Percentiles rank a stretch among this genome's conserved stretches.
Evolutionary conservation across 1,140 invertebrate species (phyloP).

Genomic region (Drosophila nigrodunni): DNA sequence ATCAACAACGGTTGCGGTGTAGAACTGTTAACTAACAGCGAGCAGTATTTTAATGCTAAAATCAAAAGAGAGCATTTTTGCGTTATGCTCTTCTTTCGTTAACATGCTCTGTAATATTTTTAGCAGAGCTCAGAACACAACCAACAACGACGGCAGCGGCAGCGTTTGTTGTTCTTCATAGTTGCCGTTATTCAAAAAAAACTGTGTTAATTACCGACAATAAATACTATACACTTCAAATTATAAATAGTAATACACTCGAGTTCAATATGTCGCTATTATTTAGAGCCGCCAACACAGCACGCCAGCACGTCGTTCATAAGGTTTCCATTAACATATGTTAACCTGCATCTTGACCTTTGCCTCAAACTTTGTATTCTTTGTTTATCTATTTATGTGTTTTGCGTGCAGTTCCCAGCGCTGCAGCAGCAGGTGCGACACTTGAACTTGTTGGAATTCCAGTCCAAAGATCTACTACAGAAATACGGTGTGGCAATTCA

Average conservation of each 20-base stretch:
- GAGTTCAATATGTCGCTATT: conserved; percentile 65
- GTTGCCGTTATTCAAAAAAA: conserved; percentile 52
- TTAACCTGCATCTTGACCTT: conserved; percentile 59
- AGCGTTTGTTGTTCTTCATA: conserved; percentile 50
- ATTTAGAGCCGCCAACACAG: conserved; percentile 48
- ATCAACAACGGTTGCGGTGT: no score
- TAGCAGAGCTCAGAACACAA: conserved; percentile 18
- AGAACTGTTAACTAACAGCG: no score
- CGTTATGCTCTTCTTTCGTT: not conserved
- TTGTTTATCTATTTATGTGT: conserved; percentile 50
- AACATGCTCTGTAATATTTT: conserved; percentile 1
- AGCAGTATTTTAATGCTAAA: no score
- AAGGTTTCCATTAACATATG: conserved; percentile 71
- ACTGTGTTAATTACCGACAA: conserved; percentile 30
- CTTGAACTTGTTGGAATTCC: conserved; percentile 98
- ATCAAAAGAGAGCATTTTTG: not conserved
- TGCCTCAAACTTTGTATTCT: conserved; percentile 44
- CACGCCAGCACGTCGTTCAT: conserved; percentile 66
- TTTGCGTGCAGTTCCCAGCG: conserved; percentile 18
- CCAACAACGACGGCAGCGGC: conserved; percentile 29
- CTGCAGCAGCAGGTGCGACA: conserved; percentile 85
- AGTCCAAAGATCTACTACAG: conserved; percentile 96
- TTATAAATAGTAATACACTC: conserved; percentile 12
- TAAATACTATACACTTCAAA: conserved; percentile 28
- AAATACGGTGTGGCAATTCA: conserved; percentile 97